Conservation (phyloP, 2,113 vertebrate genomes). For the Anguilla rostrata region DNA sequence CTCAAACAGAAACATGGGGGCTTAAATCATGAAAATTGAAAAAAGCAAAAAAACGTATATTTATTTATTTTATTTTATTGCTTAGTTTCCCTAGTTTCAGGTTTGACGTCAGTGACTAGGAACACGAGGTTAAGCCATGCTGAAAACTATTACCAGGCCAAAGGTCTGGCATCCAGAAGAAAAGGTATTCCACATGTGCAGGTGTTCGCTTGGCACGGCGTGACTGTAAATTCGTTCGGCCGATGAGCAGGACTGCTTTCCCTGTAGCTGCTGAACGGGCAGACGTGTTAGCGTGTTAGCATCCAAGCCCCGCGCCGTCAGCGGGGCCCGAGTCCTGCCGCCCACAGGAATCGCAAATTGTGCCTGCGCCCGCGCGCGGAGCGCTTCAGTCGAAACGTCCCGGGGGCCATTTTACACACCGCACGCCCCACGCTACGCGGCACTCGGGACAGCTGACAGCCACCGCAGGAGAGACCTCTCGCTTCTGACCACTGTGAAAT, state of each 20-base stretch:
- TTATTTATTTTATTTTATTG: no score
- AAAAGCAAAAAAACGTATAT: background rate
- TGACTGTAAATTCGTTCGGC: no score
- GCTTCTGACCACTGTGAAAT: background rate
- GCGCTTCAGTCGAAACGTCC: background rate
- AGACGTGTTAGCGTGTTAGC: no score
- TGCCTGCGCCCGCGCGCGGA: no score
- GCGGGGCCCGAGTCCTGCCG: background rate
- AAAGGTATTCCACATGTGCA: no score
- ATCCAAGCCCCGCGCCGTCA: background rate
- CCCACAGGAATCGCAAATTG: background rate
- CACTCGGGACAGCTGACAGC: background rate
- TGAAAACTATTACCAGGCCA: no score
- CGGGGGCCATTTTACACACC: background rate
- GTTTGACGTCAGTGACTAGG: no score
- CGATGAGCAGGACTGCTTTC: background rate
- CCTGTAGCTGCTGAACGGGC: background rate
- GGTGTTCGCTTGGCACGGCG: no score
- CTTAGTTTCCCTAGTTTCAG: no score
- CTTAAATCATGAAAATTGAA: conserved; percentile 10
- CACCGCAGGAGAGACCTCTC: background rate
- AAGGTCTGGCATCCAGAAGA: no score
- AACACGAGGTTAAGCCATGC: no score
- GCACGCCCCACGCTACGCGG: no score
- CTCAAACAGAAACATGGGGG: conserved; percentile 8